A percentile compares a stretch with the other conserved stretches of the same genome.
Conservation (phyloP, 2,888 invertebrate genomes). For the Caenorhabditis doughertyi region DNA sequence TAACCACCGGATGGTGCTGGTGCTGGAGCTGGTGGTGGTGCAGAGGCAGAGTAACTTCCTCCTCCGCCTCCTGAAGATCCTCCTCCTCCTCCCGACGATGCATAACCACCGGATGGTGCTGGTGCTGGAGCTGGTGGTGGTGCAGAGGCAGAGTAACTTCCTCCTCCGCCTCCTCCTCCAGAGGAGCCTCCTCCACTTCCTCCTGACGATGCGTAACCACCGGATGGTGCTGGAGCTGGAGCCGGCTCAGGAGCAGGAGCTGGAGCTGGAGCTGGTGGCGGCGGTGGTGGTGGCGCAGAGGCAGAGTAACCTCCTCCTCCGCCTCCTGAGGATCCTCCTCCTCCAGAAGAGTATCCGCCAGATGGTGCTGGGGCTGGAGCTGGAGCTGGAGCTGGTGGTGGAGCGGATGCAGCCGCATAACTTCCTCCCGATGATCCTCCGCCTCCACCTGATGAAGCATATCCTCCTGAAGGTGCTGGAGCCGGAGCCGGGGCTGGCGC, state of each 20-base stretch:
- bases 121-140: conserved; percentile 26
- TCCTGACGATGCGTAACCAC: background rate
- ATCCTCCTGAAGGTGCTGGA: conserved; percentile 35
- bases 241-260: conserved; percentile 31
- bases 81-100: background rate
- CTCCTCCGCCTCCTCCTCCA: conserved; percentile 17
- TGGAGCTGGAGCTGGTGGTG: too few relatives aligned
- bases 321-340: background rate
- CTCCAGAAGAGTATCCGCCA: conserved; percentile 29
- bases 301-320: too few relatives aligned
- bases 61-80: background rate
- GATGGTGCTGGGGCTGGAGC: too few relatives aligned
- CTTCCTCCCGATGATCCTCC: conserved; percentile 9
- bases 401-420: conserved; percentile 30
- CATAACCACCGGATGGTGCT: conserved; percentile 7
- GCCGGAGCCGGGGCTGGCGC: conserved; percentile 33
- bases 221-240: conserved; percentile 24
- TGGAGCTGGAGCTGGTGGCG: conserved; percentile 27
- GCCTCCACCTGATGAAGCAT: conserved; percentile 26
- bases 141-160: conserved; percentile 17
- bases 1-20: background rate
- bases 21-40: background rate
- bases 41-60: background rate
- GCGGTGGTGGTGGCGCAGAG: background rate
- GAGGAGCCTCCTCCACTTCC: background rate